Evolutionary conservation across 2,113 vertebrate species (phyloP).

Genomic region (Chionis minor): DNA sequence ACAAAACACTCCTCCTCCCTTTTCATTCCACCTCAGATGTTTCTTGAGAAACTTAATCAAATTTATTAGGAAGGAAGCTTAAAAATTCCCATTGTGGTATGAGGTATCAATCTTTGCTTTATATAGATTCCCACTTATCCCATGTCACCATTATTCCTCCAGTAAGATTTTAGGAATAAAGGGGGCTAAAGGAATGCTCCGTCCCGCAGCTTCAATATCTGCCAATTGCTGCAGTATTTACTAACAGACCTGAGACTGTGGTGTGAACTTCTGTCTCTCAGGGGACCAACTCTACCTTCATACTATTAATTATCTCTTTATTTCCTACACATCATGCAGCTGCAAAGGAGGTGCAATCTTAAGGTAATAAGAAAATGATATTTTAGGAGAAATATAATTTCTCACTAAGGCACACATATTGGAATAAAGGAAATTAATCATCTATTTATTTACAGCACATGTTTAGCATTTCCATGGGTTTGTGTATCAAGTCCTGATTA

Average conservation of each 20-base stretch:
- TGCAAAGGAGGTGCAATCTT: neutral
- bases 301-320: slow-evolving; percentile 22
- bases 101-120: neutral
- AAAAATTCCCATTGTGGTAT: neutral
- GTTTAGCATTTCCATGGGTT: slow-evolving; percentile 41
- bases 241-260: neutral
- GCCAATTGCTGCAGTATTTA: neutral
- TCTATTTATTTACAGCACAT: slow-evolving; percentile 56
- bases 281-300: neutral
- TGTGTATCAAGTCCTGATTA: slow-evolving; percentile 57
- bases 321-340: neutral
- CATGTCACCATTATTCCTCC: neutral
- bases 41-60: slow-evolving; percentile 49
- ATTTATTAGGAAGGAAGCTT: slow-evolving; percentile 24
- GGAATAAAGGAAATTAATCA: slow-evolving; percentile 46
- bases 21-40: slow-evolving; percentile 44
- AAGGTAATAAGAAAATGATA: neutral
- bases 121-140: neutral
- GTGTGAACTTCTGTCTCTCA: neutral
- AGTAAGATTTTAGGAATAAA: slow-evolving; percentile 1
- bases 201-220: neutral
- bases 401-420: neutral
- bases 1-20: slow-evolving; percentile 40
- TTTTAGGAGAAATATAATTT: slow-evolving; percentile 29
- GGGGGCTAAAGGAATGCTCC: neutral